Base-by-base conservation (phyloP, 2,113 vertebrate genomes). In the Mugil cephalus region DNA sequence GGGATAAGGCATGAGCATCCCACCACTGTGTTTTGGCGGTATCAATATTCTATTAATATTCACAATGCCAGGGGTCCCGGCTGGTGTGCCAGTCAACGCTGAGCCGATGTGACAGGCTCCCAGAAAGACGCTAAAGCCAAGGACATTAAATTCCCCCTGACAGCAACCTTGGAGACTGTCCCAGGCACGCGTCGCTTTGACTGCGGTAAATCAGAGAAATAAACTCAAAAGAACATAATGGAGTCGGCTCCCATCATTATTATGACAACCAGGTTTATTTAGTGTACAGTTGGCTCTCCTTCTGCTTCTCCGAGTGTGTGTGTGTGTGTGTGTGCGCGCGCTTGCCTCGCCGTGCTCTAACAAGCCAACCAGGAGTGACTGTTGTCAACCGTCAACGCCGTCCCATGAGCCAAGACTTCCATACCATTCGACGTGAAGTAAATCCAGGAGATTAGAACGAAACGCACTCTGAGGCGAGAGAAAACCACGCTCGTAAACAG, bases 1-100 rank as follows among this genome's bases (percentile, higher is more conserved):
- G 38, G 43, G 30, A 39, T 45, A 39, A 54, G 59, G 70, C 64
- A 68, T 53, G 46, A 87, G 65, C 71, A 82, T 78, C 79, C 68
- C 80, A 93, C 90, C 89, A 87, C 85, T 87, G 86, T 87, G 89
- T 95, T 96, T 95, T 92, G 91, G 93, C 91, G 93, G 89, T 97
- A 96, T 97, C 95, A 95, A 96, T 97, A 96, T 96, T 95, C 95
- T 95, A 95, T 95, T 96, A 96, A 96, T 96, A 95, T 93, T 92
- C 94, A 93, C 93, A 90, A 92, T 94, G 94, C 94, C 94, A 96
- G 95, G 92, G 94, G 94, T 95, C 91, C 87, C 87, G 88, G 92
- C 92, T 95, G 92, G 91, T 92, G 87, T 72, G 83, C 91, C 89
- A 91, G 93, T 95, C 94, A 92, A 88, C 64, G 81, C 90, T 94